Evolutionary conservation across 2,797 vertebrate genomes (phyloP).

Genomic region (Poeciliopsis paucimaculata): DNA sequence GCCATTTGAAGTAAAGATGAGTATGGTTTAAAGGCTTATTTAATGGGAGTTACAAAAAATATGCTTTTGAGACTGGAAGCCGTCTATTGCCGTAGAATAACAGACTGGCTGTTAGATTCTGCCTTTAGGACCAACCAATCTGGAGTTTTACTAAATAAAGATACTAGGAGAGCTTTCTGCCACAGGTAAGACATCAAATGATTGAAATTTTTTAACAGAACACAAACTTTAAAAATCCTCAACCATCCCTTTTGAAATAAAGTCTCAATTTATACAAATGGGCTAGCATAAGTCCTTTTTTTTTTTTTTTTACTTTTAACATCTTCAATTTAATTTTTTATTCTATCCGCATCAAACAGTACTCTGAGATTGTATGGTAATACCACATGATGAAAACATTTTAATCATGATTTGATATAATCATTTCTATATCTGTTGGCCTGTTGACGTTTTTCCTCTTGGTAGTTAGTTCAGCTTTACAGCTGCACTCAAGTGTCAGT

Average conservation of each 20-base stretch:
- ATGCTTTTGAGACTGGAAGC: not conserved
- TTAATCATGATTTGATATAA: constrained; percentile 43
- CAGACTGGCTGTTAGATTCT: not conserved
- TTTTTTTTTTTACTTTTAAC: not conserved
- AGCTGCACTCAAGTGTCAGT: constrained; percentile 4
- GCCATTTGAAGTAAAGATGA: not conserved
- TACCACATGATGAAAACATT: not conserved
- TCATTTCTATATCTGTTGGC: not conserved
- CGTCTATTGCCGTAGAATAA: not conserved
- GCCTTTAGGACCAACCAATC: not conserved
- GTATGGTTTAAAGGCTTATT: not conserved
- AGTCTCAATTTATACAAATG: not conserved
- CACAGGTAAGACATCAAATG: not conserved
- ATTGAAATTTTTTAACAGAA: not conserved
- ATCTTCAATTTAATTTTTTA: not conserved
- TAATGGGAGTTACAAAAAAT: not conserved
- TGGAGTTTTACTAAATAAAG: not conserved
- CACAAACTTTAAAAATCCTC: not conserved
- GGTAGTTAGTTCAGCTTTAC: not conserved
- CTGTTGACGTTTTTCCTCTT: not conserved
- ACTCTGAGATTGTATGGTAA: constrained; percentile 7
- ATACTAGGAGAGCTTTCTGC: not conserved
- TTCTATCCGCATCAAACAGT: not conserved
- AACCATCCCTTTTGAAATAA: not conserved
- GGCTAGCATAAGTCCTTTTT: not conserved